Conservation (phyloP, 2,888 invertebrate genomes). For the Meteorus colon region DNA sequence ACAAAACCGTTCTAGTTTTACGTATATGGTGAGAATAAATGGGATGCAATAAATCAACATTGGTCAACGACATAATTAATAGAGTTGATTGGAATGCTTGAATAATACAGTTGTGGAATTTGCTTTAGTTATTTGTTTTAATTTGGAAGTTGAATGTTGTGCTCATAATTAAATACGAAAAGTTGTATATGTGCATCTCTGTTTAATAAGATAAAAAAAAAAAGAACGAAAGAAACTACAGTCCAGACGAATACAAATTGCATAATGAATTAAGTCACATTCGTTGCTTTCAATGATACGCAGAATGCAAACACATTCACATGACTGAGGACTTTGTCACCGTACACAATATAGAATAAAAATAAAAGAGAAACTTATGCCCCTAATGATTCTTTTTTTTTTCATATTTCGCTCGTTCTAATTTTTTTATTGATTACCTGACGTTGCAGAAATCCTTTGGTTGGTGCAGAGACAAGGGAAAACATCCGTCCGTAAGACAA, state of each 20-base stretch:
- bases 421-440: slow-evolving; percentile 1
- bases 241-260: slow-evolving; percentile 15
- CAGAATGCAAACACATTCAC: neutral
- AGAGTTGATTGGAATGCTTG: neutral
- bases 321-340: neutral
- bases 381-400: slow-evolving; percentile 1
- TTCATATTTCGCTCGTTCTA: neutral
- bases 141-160: neutral
- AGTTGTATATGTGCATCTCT: neutral
- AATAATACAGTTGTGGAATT: neutral
- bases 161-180: neutral
- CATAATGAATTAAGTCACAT: slow-evolving; percentile 9
- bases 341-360: neutral
- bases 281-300: neutral
- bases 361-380: neutral
- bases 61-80: neutral
- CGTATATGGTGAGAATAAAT: neutral
- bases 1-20: neutral
- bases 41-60: neutral
- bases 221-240: neutral
- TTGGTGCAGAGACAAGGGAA: slow-evolving; percentile 9
- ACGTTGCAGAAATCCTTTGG: slow-evolving; percentile 1
- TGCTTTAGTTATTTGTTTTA: neutral
- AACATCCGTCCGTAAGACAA: slow-evolving; percentile 6
- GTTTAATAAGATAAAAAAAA: neutral